Conservation (phyloP, 2,888 invertebrate genomes). For the Metallyticus violacea region DNA sequence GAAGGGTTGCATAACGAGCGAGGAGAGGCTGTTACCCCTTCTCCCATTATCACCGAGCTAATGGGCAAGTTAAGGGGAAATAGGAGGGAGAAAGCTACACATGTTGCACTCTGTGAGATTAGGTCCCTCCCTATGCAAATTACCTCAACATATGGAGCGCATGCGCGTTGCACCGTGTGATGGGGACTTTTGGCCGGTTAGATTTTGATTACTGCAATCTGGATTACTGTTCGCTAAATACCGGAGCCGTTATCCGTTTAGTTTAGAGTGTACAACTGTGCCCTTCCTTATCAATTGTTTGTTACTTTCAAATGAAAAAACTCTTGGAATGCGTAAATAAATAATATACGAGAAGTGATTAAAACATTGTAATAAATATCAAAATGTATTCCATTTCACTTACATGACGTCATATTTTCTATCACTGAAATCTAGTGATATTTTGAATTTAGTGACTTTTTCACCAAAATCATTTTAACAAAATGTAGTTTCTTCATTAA, state of each 20-base stretch:
- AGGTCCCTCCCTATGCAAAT: background rate
- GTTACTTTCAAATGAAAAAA: too few relatives aligned
- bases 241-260: background rate
- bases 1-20: background rate
- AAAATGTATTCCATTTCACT: too few relatives aligned
- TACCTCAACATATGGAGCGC: background rate
- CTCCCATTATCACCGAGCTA: background rate
- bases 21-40: background rate
- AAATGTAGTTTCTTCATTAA: too few relatives aligned
- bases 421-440: too few relatives aligned
- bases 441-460: too few relatives aligned
- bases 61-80: background rate
- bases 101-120: background rate
- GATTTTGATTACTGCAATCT: background rate
- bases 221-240: background rate
- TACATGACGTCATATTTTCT: too few relatives aligned
- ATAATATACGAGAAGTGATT: too few relatives aligned
- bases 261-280: background rate
- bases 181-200: background rate
- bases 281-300: too few relatives aligned
- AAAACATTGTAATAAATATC: too few relatives aligned
- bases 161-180: background rate
- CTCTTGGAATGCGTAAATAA: too few relatives aligned
- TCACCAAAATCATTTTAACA: too few relatives aligned
- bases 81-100: background rate